These are phyloP conservation scores for Zosterops pallidus DNA, from an alignment of 2,113 vertebrate species.

Conservation along the genomic window DNA sequence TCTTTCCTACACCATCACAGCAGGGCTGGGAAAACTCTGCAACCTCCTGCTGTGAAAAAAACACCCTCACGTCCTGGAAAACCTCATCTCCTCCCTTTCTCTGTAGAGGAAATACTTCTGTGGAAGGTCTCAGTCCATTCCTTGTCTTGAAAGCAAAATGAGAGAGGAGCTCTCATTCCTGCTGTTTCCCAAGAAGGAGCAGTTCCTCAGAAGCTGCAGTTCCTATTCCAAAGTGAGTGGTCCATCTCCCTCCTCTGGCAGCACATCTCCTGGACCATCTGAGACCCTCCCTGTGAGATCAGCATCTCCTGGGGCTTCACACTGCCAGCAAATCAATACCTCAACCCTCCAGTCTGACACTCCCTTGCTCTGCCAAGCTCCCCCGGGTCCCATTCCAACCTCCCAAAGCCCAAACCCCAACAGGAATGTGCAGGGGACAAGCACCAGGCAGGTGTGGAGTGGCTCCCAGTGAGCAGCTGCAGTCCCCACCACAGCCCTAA, in stretches of 20 bases:
- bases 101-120: neutral
- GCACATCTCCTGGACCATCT: neutral
- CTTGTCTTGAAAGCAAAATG: neutral
- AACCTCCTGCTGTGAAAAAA: neutral
- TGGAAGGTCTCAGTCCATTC: neutral
- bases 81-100: neutral
- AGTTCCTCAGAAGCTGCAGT: neutral
- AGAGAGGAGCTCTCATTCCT: neutral
- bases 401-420: constrained; percentile 16
- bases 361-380: neutral
- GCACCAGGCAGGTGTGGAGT: constrained; percentile 24
- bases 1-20: neutral
- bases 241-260: neutral
- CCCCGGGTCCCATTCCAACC: neutral
- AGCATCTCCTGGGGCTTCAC: neutral
- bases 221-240: neutral
- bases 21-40: neutral
- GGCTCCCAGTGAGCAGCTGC: constrained; percentile 39
- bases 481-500: constrained; percentile 45
- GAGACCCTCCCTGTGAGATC: neutral
- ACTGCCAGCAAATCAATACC: neutral
- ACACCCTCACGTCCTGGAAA: neutral
- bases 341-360: accelerated
- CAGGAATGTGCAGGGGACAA: neutral
- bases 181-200: neutral